Percentiles rank a stretch among this genome's conserved stretches.
Conservation (phyloP, 2,797 vertebrate species). For the Ispidina picta region DNA sequence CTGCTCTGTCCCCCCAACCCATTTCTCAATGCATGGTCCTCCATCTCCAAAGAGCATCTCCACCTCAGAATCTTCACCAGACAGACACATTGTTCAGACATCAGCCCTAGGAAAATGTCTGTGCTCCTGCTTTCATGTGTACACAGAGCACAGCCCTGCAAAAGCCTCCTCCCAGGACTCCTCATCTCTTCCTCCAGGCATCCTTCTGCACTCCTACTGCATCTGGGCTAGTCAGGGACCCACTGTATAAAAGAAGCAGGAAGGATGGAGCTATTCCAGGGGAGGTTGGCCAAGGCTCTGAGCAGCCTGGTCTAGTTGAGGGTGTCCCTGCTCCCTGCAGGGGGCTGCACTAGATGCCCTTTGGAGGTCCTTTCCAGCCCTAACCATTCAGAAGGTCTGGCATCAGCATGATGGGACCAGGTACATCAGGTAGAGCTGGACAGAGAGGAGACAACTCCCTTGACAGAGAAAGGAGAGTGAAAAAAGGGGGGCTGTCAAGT, state of each 20-base stretch:
- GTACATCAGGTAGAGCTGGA: background rate
- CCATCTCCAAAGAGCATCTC: background rate
- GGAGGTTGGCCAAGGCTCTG: too few species aligned
- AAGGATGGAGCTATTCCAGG: too few species aligned
- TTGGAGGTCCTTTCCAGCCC: too few species aligned
- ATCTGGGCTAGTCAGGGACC: background rate
- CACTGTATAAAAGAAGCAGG: background rate
- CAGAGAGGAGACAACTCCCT: background rate
- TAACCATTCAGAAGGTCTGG: background rate
- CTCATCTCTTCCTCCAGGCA: background rate
- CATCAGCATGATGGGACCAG: fast-evolving
- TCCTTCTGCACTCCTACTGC: background rate
- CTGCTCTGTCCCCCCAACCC: background rate
- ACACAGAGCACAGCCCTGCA: background rate
- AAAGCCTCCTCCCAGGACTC: background rate
- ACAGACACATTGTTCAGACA: background rate
- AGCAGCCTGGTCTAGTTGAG: too few species aligned
- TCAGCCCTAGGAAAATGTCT: background rate
- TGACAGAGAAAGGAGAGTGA: background rate
- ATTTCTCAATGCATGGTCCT: background rate
- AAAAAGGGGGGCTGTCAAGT: background rate
- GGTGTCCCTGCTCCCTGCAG: too few species aligned
- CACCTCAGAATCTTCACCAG: background rate
- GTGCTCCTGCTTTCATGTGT: background rate
- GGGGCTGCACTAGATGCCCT: too few species aligned